Conservation (phyloP, 2,797 vertebrate genomes). For the Ficedula albicollis region DNA sequence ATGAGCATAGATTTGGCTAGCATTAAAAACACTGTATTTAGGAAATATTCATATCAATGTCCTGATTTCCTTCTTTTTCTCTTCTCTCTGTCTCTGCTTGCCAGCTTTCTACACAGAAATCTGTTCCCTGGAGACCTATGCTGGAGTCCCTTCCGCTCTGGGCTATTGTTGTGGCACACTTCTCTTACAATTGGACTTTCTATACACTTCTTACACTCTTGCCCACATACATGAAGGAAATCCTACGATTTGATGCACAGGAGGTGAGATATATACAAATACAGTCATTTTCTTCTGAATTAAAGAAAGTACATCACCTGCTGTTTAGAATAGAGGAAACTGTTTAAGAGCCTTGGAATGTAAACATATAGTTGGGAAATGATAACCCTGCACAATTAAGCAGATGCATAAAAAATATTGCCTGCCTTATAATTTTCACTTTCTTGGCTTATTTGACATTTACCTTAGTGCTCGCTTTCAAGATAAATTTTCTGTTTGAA, state of each 20-base stretch:
- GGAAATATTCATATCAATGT: background rate
- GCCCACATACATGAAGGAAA: constrained; percentile 96
- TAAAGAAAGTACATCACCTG: background rate
- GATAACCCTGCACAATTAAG: background rate
- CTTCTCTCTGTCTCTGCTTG: background rate
- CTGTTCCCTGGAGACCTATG: constrained; percentile 90
- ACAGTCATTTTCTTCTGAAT: background rate
- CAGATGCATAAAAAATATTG: background rate
- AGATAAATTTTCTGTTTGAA: background rate
- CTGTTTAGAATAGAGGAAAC: background rate
- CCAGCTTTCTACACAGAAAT: constrained; percentile 82
- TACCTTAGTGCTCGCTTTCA: background rate
- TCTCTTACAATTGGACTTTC: constrained; percentile 98
- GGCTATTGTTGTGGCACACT: constrained; percentile 95
- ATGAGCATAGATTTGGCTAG: background rate
- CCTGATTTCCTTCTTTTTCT: background rate
- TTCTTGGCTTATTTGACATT: background rate
- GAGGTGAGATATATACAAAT: constrained; percentile 81
- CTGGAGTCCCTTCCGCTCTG: constrained; percentile 85
- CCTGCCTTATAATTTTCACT: background rate
- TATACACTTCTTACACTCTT: constrained; percentile 95
- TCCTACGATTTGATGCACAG: constrained; percentile 92
- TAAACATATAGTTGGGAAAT: background rate
- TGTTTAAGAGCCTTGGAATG: background rate
- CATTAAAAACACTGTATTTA: background rate